A percentile compares a stretch with the other conserved stretches of the same genome.
Evolutionary conservation across 2,113 vertebrate genomes (phyloP).

Genomic region (Myiozetetes cayanensis): DNA sequence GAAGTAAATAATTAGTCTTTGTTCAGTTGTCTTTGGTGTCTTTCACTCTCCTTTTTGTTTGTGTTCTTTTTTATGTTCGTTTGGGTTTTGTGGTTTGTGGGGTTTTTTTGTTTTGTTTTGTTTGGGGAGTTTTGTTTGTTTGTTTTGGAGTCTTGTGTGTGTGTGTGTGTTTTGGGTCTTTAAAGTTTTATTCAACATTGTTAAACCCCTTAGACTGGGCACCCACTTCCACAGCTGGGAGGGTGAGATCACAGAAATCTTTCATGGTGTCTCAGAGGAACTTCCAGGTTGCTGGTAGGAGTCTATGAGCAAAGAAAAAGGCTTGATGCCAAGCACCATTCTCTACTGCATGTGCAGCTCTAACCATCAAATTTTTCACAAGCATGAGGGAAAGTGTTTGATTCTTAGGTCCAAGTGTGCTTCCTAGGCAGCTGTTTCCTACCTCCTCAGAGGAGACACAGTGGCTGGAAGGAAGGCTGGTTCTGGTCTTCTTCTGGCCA

Average conservation of each 20-base stretch:
- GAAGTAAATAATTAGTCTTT: neutral
- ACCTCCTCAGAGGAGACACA: neutral
- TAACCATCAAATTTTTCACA: neutral
- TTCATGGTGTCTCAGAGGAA: neutral
- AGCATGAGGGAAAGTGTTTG: neutral
- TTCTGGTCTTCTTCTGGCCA: neutral
- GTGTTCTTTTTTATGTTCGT: neutral
- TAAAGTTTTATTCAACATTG: neutral
- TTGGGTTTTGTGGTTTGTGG: neutral
- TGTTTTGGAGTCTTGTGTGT: neutral
- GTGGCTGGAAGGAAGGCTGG: neutral
- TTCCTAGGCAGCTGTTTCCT: neutral
- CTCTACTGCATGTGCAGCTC: neutral
- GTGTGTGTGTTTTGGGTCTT: neutral
- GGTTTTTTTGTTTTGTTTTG: too few species aligned
- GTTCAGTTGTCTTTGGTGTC: neutral
- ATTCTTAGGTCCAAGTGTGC: neutral
- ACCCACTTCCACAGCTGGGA: neutral
- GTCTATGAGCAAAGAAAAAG: neutral
- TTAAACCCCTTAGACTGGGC: neutral
- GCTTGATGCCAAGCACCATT: neutral
- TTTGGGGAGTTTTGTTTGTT: neutral
- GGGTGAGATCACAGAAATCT: neutral
- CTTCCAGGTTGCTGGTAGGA: neutral
- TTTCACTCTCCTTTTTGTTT: neutral